Base-by-base conservation (phyloP, 2,113 vertebrate genomes). In the Passer domesticus region DNA sequence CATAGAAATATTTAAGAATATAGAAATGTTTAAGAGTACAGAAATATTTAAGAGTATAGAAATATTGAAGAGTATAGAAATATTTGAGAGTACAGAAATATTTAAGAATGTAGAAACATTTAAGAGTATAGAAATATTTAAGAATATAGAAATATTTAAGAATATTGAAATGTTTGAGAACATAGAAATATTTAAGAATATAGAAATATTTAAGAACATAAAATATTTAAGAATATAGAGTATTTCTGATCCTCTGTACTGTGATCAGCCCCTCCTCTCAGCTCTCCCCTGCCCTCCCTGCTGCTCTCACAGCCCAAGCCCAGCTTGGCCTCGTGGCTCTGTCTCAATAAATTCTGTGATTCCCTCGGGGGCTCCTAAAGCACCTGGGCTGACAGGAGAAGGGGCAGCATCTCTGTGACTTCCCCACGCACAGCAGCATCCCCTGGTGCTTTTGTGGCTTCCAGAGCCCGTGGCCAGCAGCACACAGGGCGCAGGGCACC, bases 11-110 rank as follows among this genome's bases (percentile, higher is more conserved):
- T 21, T 50, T 14, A 41, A 33, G 35, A 39, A 41, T 10, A 5
- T 4, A 33, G 11, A 55, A 31, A 18, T 49, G 47, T 28, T 41
- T 17, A 11, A 20, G 18, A 5, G 31, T 30, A 20, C 13, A 31
- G 10, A 53, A 53, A 30, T 31, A 31, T 2, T 5, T 28, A 4
- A 30, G 17, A 24, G 15, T 2, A 3, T 2, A 27, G 3, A 35
- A 27, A 44, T 16, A 35, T 21, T 50, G 11, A 41, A 33, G 35
- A 33, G 27, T 7, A 5, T 3, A 33, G 4, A 31, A 31, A 18
- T 49, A 58, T 28, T 41, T 17, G 9, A 31, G 18, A 5, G 20
- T 11, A 20, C 8, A 31, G 10, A 53, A 53, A 18, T 31, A 31
- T 41, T 41, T 41, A 39, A 39, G 39, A 39, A 39, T 39, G 12